Conservation (phyloP, 2,888 invertebrate species). For the Brachynemurus nebulosus region DNA sequence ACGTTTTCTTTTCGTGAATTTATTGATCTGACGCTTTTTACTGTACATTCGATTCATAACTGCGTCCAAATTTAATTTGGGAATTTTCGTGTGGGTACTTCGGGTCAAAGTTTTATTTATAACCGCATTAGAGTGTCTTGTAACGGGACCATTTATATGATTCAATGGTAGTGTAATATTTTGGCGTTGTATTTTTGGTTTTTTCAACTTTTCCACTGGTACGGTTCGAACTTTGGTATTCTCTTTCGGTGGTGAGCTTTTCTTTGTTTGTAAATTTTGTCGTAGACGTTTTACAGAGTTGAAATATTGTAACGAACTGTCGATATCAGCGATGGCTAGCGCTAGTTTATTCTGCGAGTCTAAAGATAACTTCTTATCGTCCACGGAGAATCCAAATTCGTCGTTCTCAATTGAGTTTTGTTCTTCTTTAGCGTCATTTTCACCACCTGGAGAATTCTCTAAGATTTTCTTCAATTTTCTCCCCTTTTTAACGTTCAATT, state of each 20-base stretch:
- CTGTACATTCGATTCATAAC: conserved; percentile 4
- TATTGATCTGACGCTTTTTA: background rate
- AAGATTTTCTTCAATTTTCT: too few species aligned
- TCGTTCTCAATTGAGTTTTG: background rate
- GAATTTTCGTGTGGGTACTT: conserved; percentile 2
- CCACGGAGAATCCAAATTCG: background rate
- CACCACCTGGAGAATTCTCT: too few species aligned
- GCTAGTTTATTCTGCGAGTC: background rate
- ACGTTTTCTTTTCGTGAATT: background rate
- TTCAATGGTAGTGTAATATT: background rate
- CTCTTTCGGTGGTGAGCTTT: background rate
- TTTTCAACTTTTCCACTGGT: background rate
- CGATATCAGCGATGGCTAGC: background rate
- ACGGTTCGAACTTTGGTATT: background rate
- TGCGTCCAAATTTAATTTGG: conserved; percentile 6
- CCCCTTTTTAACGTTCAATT: too few species aligned
- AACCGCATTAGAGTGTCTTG: background rate
- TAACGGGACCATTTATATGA: background rate
- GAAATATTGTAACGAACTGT: background rate
- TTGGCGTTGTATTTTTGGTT: background rate
- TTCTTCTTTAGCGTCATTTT: background rate
- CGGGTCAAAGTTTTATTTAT: conserved; percentile 8
- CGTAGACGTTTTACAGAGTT: background rate
- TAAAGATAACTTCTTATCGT: background rate
- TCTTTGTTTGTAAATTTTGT: too few species aligned